Evolutionary conservation across 2,113 vertebrate genomes (phyloP).

Genomic region (Maylandia zebra): DNA sequence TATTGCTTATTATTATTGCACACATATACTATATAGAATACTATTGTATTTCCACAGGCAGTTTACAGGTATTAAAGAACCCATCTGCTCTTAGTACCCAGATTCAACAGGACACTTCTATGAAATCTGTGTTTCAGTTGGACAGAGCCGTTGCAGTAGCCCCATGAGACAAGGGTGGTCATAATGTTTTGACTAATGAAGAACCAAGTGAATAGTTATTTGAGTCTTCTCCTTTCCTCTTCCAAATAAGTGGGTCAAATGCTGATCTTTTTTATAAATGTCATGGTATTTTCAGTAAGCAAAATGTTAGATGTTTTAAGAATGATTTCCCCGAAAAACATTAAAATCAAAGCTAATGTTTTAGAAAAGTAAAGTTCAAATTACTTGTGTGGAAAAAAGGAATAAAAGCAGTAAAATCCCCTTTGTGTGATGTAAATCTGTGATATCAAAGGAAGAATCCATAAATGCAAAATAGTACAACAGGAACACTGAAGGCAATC

Average conservation of each 20-base stretch:
- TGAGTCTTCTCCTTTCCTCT: not conserved
- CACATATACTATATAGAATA: not conserved
- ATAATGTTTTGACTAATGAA: not conserved
- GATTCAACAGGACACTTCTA: not conserved
- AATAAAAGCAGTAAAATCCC: not conserved
- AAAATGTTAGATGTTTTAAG: not conserved
- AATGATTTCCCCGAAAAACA: not conserved
- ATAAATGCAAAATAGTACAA: not conserved
- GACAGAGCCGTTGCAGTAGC: not conserved
- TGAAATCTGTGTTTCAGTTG: not conserved
- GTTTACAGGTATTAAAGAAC: not conserved
- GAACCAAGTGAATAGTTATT: not conserved
- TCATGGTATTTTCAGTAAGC: not conserved
- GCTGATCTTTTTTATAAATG: not conserved
- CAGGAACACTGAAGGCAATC: not conserved
- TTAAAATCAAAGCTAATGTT: not conserved
- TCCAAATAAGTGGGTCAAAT: not conserved
- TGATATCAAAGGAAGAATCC: not conserved
- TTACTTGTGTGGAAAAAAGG: not conserved
- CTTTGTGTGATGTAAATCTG: not conserved
- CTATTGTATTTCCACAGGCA: not conserved
- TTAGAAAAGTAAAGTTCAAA: not conserved
- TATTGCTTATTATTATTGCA: not conserved
- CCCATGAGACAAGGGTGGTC: not conserved
- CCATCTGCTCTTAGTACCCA: not conserved